A percentile compares a stretch with the other conserved stretches of the same genome.
Conservation (phyloP, 2,888 invertebrate genomes). For the Leucania comma region DNA sequence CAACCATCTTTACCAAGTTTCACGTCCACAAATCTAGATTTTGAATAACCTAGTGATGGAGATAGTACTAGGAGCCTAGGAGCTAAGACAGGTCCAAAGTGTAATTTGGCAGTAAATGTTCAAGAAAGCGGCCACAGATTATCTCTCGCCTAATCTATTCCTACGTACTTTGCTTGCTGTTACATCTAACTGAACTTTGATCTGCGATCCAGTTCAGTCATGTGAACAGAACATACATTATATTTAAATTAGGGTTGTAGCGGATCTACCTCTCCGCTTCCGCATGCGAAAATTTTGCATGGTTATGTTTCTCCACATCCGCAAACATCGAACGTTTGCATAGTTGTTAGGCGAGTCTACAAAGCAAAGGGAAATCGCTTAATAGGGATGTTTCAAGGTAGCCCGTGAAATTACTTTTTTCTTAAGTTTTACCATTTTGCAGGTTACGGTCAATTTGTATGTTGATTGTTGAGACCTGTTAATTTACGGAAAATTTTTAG, state of each 20-base stretch:
- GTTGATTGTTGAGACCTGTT: no score
- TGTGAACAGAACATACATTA: conserved; percentile 1
- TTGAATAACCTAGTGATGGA: not conserved
- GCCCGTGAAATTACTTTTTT: no score
- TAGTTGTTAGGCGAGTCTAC: no score
- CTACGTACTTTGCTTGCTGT: not conserved
- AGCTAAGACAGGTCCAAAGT: not conserved
- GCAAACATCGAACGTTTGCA: no score
- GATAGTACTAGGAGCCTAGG: not conserved
- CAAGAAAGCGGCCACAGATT: not conserved
- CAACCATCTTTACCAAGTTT: not conserved
- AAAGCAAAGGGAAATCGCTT: no score
- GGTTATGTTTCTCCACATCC: not conserved
- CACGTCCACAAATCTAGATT: not conserved
- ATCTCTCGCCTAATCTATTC: not conserved
- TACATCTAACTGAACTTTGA: conserved; percentile 32
- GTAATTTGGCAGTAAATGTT: not conserved
- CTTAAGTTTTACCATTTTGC: no score
- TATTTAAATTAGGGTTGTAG: not conserved
- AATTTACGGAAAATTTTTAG: no score
- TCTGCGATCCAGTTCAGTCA: conserved; percentile 37
- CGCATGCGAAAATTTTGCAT: not conserved
- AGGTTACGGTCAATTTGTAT: no score
- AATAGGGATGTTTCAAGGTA: no score
- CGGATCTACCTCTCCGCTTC: not conserved